These are phyloP conservation scores for Troides oblongomaculatus DNA, from an alignment of 2,888 invertebrate genomes.

Conservation along the genomic window DNA sequence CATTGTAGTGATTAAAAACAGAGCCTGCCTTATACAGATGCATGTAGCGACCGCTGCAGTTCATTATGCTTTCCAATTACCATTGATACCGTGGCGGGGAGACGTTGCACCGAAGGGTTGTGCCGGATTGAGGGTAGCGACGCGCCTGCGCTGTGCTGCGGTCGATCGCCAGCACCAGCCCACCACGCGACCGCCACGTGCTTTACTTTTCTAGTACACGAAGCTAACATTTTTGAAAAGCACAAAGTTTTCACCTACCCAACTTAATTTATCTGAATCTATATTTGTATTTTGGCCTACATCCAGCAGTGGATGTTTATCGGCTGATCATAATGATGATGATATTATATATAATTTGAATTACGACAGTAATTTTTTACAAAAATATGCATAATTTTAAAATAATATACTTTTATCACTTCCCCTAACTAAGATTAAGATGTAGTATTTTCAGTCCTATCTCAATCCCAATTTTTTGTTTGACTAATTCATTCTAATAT, in stretches of 20 bases:
- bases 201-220: slow-evolving; percentile 31
- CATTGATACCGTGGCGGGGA: slow-evolving; percentile 31
- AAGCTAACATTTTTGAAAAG: neutral
- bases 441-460: no score
- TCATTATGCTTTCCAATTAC: slow-evolving; percentile 29
- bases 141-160: slow-evolving; percentile 65
- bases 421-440: no score
- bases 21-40: slow-evolving; percentile 8
- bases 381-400: no score
- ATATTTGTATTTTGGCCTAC: no score
- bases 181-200: slow-evolving; percentile 70
- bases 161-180: slow-evolving; percentile 58
- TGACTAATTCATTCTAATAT: no score
- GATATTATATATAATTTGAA: no score
- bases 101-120: slow-evolving; percentile 52
- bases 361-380: no score
- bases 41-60: slow-evolving; percentile 21
- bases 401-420: no score
- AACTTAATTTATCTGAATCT: no score
- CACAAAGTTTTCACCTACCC: neutral
- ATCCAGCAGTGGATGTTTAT: no score
- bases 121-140: slow-evolving; percentile 34
- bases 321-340: no score
- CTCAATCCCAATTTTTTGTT: no score
- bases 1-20: neutral